Evolutionary conservation across 2,113 vertebrate genomes (phyloP).

Genomic region (Cercopithecus mona): DNA sequence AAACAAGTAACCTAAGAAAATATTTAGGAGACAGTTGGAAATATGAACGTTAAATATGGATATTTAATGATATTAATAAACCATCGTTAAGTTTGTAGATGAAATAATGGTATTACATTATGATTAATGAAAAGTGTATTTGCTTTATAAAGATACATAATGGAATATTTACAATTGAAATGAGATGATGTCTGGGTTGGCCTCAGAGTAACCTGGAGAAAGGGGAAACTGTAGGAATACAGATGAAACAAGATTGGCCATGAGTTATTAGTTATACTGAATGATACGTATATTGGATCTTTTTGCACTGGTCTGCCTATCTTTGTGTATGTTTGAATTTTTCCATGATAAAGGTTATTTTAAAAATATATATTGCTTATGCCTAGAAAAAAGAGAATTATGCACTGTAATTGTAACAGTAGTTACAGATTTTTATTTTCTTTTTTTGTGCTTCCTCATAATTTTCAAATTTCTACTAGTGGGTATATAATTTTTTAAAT

Average conservation of each 20-base stretch:
- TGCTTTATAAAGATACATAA: constrained; percentile 5
- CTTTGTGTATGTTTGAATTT: neutral
- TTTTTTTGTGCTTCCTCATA: neutral
- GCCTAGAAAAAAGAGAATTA: neutral
- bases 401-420: neutral
- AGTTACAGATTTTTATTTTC: neutral
- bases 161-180: neutral
- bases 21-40: neutral
- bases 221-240: neutral
- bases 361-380: neutral
- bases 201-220: neutral
- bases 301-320: neutral
- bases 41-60: neutral
- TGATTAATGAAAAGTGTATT: neutral
- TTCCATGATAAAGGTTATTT: neutral
- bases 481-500: neutral
- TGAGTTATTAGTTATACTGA: neutral
- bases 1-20: neutral
- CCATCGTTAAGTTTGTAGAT: neutral
- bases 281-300: neutral
- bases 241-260: neutral
- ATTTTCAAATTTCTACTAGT: neutral
- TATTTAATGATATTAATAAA: neutral
- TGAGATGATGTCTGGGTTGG: neutral
- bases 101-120: neutral